Conservation (phyloP, 53 echinoderm and acorn worm genomes). For the Glandiceps talaboti region DNA sequence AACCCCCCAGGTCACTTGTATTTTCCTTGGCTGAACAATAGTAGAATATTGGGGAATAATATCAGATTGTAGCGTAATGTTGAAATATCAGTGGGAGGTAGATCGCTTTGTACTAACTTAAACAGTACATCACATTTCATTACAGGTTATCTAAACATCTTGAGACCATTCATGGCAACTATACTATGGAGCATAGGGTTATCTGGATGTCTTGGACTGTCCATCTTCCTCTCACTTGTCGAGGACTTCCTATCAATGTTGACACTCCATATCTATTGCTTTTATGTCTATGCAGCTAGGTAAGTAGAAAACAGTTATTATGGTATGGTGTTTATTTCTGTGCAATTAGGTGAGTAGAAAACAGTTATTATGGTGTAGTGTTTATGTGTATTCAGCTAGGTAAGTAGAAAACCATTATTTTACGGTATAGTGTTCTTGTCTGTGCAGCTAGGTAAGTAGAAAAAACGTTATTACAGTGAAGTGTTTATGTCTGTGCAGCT, state of each 20-base stretch:
- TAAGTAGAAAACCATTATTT: constrained; percentile 10
- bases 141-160: constrained; percentile 57
- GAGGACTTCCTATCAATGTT: constrained; percentile 71
- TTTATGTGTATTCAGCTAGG: constrained; percentile 96
- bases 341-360: constrained; percentile 63
- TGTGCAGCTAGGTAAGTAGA: constrained; percentile 82
- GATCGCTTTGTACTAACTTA: too few relatives aligned
- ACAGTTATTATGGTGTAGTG: neutral
- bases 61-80: too few relatives aligned
- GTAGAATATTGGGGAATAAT: too few relatives aligned
- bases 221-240: constrained; percentile 52
- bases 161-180: constrained; percentile 43
- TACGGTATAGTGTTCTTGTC: constrained; percentile 27
- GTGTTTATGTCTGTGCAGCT: constrained; percentile 88
- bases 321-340: constrained; percentile 42
- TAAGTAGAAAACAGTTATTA: constrained; percentile 8
- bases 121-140: neutral
- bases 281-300: constrained; percentile 98
- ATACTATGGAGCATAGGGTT: constrained; percentile 63
- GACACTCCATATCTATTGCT: constrained; percentile 93
- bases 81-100: too few relatives aligned
- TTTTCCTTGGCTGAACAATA: too few relatives aligned
- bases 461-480: neutral
- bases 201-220: constrained; percentile 69
- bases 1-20: too few relatives aligned